A percentile compares a stretch with the other conserved stretches of the same genome.
phyloP scores from a whole-genome alignment of 1,140 invertebrate species.

The Phthorimaea operculella region DNA sequence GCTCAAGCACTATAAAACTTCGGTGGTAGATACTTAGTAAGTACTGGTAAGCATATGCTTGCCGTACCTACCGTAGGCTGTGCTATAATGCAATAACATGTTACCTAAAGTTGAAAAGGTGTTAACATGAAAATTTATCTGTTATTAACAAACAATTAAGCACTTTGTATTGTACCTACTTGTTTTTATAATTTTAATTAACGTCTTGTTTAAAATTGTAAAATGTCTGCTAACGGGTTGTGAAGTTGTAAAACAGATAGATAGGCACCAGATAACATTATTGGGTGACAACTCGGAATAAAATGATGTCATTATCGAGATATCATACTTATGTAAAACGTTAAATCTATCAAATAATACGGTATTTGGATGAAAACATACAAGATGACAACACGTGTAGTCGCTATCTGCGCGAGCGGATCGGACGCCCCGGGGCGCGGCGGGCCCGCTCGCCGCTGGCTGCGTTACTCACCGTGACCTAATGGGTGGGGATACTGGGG shows the following conservation, averaged over 20 bases:
- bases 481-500: conserved; percentile 53
- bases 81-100: too few species aligned
- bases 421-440: conserved; percentile 49
- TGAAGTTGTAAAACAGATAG: conserved; percentile 1
- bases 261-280: conserved; percentile 24
- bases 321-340: conserved; percentile 46
- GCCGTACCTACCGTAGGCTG: too few species aligned
- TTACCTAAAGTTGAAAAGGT: too few species aligned
- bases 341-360: conserved; percentile 49
- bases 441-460: conserved; percentile 14
- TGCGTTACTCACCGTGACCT: conserved; percentile 57
- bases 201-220: too few species aligned
- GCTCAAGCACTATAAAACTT: too few species aligned
- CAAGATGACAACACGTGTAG: conserved; percentile 64
- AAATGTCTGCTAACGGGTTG: not conserved
- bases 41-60: too few species aligned
- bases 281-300: conserved; percentile 42
- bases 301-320: conserved; percentile 45
- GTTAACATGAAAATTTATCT: too few species aligned
- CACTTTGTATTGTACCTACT: too few species aligned
- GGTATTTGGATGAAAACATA: conserved; percentile 61
- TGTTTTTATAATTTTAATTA: too few species aligned
- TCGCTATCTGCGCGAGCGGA: conserved; percentile 52
- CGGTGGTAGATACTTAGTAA: too few species aligned
- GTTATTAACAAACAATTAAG: too few species aligned